Base-by-base conservation (phyloP, 2,113 vertebrate genomes). In the Nanorana parkeri region DNA sequence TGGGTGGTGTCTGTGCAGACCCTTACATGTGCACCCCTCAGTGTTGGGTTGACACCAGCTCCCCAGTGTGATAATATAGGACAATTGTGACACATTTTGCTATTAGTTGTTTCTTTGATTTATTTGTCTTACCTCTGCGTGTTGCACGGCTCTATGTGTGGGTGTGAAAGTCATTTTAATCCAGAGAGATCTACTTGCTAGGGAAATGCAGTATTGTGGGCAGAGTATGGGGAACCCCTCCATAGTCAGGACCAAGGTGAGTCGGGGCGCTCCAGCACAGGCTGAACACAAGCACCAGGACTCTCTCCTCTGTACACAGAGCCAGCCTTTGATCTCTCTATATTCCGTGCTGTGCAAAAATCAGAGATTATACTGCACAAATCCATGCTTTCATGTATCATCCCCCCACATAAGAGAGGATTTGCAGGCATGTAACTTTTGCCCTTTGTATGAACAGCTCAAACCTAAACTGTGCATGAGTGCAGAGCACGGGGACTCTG, bases 371-470 rank as follows among this genome's bases (percentile, higher is more conserved):
- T 61, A 61, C 29, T 20, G 6, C 56, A 80, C 32, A 71, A 80
- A 69, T 69, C 78, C 55, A 17, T 68, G 52, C 78, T 69, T 80
- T 80, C 67, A 80, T 80, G 78, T 79, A 16, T 47, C 78, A 60
- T 68, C 55, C 78, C 74, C 66, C 66, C 66, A 69, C 66, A 58
- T 55, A 80, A 41, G 67, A 69, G 66, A 69, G 78, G 55, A 80
- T 80, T 61, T 69, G 56, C 65, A 61, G 32, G 29, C 67, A 41
- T 24, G 54, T 47, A 60, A 69, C 66, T 47, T 47, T 58, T 69
- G 54, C 66, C 67, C 78, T 61, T 17, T 60, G n/a, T n/a, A 17
- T 60, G 11, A 20, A 41, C 29, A 26, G 58, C 61, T 36, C 24
- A 29, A 23, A n/a, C 17, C 17, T 73, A 56, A 32, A 29, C 54